Conservation (phyloP, 1,140 invertebrate genomes). For the Drosophila obscura region DNA sequence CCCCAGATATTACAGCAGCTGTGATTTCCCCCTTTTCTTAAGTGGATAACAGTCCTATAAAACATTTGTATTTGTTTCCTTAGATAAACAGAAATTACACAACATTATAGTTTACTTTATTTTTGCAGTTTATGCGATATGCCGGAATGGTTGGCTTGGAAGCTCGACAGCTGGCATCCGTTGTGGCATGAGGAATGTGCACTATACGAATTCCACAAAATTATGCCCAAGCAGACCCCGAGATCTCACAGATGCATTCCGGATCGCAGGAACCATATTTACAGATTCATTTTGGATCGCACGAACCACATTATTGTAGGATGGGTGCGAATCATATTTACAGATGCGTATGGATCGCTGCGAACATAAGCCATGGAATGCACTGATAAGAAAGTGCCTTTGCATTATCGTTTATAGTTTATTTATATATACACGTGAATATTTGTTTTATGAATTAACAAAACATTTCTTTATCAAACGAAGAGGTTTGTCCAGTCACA, state of each 20-base stretch:
- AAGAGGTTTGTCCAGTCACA: conserved; percentile 38
- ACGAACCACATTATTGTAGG: no score
- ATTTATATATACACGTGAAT: conserved; percentile 18
- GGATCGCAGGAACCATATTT: no score
- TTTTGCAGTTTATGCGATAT: conserved; percentile 25
- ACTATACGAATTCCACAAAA: conserved; percentile 45
- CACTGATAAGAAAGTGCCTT: conserved; percentile 26
- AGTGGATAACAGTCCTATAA: conserved; percentile 2
- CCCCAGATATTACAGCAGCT: neutral
- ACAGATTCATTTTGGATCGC: no score
- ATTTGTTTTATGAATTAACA: no score
- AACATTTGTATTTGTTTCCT: neutral
- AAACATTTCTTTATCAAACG: conserved; percentile 46
- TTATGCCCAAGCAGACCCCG: conserved; percentile 41
- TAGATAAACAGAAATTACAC: conserved; percentile 33
- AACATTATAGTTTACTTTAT: conserved; percentile 25
- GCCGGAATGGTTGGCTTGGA: neutral
- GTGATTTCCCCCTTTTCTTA: neutral
- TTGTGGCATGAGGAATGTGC: conserved; percentile 30
- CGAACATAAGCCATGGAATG: conserved; percentile 1
- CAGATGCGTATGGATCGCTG: neutral
- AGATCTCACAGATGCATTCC: no score
- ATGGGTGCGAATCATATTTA: no score
- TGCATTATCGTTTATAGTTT: conserved; percentile 18
- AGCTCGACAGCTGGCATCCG: conserved; percentile 37